Evolutionary conservation across 2,113 vertebrate species (phyloP), one percentile per base, ranked within the genome.

Genomic region (Cololabis saira): DNA sequence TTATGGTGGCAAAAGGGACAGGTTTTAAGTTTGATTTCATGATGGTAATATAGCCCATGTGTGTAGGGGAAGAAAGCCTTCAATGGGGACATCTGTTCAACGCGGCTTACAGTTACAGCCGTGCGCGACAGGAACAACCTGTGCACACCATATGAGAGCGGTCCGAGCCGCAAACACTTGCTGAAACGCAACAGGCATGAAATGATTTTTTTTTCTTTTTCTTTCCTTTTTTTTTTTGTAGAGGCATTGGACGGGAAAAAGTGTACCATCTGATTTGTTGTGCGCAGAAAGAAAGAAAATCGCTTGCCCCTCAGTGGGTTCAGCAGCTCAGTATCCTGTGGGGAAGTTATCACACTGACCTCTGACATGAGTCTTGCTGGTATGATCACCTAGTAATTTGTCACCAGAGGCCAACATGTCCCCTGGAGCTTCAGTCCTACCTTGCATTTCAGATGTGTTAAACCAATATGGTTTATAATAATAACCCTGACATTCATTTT

Each of bases 21-120:
- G 95, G 95, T 97, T 96, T 96, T 95, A 93, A 95, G 96, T 95
- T 94, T 95, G 95, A 95, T 96, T 96, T 96, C 96, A 89, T 94
- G 93, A 93, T 93, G 93, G 95, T 95, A 95, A 94, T 95, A 94
- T 95, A 94, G 94, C 93, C 93, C 93, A 93, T 94, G 93, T 93
- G 95, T 94, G 95, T 91, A 93, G 94, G 93, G 95, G 95, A 95
- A 95, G 94, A 95, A 92, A 91, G 94, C 90, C 90, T 93, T 95
- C 94, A 97, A 96, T 95, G 91, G 93, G 95, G 96, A 97, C 97
- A 98, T 98, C 97, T 98, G 97, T 94, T 97, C 96, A 91, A 85
- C 83, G 94, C 89, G 93, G 95, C 93, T 89, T 93, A 92, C 92
- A 93, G 95, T 95, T 95, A 95, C 94, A 93, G 93, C 93, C 90